Base-by-base conservation (phyloP, 2,113 vertebrate genomes). In the Edolisoma coerulescens region DNA sequence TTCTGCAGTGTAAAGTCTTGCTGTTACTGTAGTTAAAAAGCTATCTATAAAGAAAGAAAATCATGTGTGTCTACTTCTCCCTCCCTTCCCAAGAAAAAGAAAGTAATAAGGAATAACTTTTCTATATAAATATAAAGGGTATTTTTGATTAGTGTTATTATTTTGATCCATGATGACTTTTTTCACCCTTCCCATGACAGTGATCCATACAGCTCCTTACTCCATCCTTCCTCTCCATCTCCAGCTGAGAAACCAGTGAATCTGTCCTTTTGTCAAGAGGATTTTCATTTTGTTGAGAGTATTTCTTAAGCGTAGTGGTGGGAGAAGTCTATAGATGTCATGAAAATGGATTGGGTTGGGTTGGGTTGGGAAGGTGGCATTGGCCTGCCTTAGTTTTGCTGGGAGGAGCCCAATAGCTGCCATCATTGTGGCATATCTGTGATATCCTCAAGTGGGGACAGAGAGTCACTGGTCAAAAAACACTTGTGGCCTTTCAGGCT, bases 371-470 rank as follows among this genome's bases (percentile, higher is more conserved):
- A 87, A 45, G 61, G 39, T 56, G 39, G 6, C 16, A 7, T 35
- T 16, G 9, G 27, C 37, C 24, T 92, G 17, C 54, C 54, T 65
- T 71, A 1, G 1, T 70, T 89, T 81, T 45, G 2, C 11, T 47
- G 32, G 6, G 52, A 53, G 45, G 27, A 63, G 16, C 26, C 35
- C 49, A 21, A 3, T 28, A 59, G 35, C 44, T 71, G 20, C 57
- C 71, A 12, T 39, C 0, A 2, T 52, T 2, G 0, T 11, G 23
- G 30, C 3, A 1, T 64, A 7, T 76, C 24, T 80, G 41, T 63
- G 70, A 23, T 56, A 32, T 7, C 68, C 26, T 77, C 42, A 1
- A 0, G 26, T 16, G 3, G 2, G 50, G 50, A 28, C 33, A 57
- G 44, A 37, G 21, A 28, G 30, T 64, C 53, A 33, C 32, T 68